Evolutionary conservation across 2,113 vertebrate genomes (phyloP).

Genomic region (Tychaedon coryphoeus): DNA sequence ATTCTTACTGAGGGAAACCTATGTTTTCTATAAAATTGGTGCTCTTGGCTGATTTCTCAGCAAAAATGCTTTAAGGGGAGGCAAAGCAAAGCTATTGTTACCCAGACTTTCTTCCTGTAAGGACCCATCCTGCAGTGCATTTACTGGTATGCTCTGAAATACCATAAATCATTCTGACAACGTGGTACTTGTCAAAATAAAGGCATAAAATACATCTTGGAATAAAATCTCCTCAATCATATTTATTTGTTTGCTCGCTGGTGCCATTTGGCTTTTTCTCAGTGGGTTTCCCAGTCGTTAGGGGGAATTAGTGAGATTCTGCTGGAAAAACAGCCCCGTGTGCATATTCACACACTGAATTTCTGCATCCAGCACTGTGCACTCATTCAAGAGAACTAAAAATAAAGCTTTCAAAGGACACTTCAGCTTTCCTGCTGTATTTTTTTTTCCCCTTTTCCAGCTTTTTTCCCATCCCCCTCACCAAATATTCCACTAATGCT

Average conservation of each 20-base stretch:
- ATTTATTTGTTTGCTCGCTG: constrained; percentile 58
- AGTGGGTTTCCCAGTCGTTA: constrained; percentile 42
- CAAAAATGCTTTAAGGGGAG: neutral
- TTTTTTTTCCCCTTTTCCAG: neutral
- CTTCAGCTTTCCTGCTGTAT: neutral
- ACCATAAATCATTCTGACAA: constrained; percentile 68
- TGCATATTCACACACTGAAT: neutral
- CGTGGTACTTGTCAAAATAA: constrained; percentile 64
- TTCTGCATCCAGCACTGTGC: neutral
- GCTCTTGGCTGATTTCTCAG: neutral
- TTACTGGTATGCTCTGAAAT: constrained; percentile 40
- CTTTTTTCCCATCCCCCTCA: neutral
- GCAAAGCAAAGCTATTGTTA: constrained; percentile 19
- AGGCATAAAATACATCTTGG: constrained; percentile 47
- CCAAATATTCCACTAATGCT: constrained; percentile 54
- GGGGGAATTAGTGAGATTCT: constrained; percentile 54
- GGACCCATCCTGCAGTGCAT: constrained; percentile 8
- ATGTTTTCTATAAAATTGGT: neutral
- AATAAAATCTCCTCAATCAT: constrained; percentile 48
- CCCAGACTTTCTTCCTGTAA: constrained; percentile 32
- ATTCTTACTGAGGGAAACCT: neutral
- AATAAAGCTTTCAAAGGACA: constrained; percentile 33
- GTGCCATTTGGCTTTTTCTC: constrained; percentile 48
- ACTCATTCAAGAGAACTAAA: constrained; percentile 1
- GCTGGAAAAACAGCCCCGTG: constrained; percentile 26